These are phyloP conservation scores for Paelopatides confundens DNA, from an alignment of 53 echinoderm and acorn worm species.

Conservation along the genomic window DNA sequence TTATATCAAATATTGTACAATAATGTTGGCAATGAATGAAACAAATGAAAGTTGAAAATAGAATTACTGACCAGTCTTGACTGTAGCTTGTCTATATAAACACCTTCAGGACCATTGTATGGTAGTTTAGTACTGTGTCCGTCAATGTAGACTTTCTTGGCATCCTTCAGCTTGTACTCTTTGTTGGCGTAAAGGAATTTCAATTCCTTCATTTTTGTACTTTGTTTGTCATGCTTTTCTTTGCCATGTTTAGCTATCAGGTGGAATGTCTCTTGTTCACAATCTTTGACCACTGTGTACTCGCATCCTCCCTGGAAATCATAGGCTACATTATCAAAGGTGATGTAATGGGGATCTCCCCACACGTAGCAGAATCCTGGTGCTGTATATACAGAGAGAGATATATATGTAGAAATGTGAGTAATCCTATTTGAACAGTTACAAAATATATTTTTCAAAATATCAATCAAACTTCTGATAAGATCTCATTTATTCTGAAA, in stretches of 20 bases:
- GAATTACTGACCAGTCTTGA: slow-evolving; percentile 15
- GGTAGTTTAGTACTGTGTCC: slow-evolving; percentile 47
- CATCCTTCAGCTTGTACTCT: slow-evolving; percentile 32
- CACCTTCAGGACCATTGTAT: slow-evolving; percentile 28
- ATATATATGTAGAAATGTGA: too few species aligned
- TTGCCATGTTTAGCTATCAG: slow-evolving; percentile 37
- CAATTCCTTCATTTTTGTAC: slow-evolving; percentile 22
- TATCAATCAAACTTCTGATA: too few species aligned
- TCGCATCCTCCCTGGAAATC: slow-evolving; percentile 81
- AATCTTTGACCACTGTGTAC: slow-evolving; percentile 75
- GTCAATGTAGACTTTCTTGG: slow-evolving; percentile 32
- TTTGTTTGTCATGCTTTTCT: slow-evolving; percentile 32
- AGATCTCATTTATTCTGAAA: too few species aligned
- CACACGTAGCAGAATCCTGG: slow-evolving; percentile 72
- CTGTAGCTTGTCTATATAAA: slow-evolving; percentile 11
- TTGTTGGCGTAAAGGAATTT: slow-evolving; percentile 5
- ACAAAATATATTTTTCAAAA: too few species aligned
- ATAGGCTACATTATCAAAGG: slow-evolving; percentile 76
- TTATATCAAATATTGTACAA: too few species aligned
- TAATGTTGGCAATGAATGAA: too few species aligned
- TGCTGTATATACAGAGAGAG: slow-evolving; percentile 17
- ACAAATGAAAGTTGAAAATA: too few species aligned
- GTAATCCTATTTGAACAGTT: too few species aligned
- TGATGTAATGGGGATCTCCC: slow-evolving; percentile 90
- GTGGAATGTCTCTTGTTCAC: slow-evolving; percentile 7